Base-by-base conservation (phyloP, 2,888 invertebrate species). In the Hypselothyrea guttata region DNA sequence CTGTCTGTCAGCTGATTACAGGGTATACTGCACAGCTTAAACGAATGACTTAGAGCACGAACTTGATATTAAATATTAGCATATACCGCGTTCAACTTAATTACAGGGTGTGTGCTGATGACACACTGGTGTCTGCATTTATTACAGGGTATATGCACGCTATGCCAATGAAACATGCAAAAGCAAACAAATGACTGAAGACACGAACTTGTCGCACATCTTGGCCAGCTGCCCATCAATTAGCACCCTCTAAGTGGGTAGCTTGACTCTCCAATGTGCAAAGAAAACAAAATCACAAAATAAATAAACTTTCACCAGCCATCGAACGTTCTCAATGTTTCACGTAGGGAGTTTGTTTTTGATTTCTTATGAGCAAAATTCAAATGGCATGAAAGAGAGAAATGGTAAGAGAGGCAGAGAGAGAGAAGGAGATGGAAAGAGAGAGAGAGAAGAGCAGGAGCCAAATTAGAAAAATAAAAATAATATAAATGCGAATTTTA, bases 181-280 rank as follows among this genome's bases (percentile, higher is more conserved):
- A 16, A 2, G 8, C 9, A 65, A 67, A 71, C 74, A 65, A 81
- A 84, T 62, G 77, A 84, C 77, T 81, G 55, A 61, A 71, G 73
- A 15, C 62, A 62, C 73, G 53, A 72, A 72, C 68, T 67, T 67
- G 67, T 18, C 49, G 34, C 49, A 45, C 54, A 41, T 34, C 27
- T 55, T 11, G 5, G 13, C 28, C 33, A 31, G 42, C 38, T 27
- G 42, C 37, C 51, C 52, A 18, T 72, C 81, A 77, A 84, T 84
- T 77, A 83, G 76, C 76, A 76, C 76, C 81, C 79, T 44, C 8
- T 22, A 51, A 60, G 41, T 59, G 28, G 66, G 46, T 31, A 60
- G 45, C 48, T 49, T 37, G 37, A 30, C 56, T 48, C 57, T 54
- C 22, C n/a, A n/a, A 55, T 34, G 34, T 27, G 12, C 18, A 52